Base-by-base conservation (phyloP, 2,888 invertebrate genomes). In the Caradrina clavipalpis region DNA sequence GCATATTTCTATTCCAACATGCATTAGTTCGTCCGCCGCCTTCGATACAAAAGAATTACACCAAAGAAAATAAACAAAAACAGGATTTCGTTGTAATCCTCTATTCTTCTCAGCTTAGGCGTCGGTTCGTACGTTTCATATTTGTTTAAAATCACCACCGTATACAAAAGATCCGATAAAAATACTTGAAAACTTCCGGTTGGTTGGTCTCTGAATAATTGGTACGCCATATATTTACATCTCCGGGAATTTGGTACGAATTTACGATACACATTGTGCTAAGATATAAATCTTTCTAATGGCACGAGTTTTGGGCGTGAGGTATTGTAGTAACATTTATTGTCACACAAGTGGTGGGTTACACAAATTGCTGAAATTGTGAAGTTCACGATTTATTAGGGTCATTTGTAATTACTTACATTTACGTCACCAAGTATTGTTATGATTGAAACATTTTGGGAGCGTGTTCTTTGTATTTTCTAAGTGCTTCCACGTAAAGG, bases 61-160 rank as follows among this genome's bases (percentile, higher is more conserved):
- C 74, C 79, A 92, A 95, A 95, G 95, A 94, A 95, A 95, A 95
- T 93, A 96, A 95, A 95, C 95, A 96, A 95, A 94, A 95, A 95
- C 95, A 94, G 93, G 93, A 93, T 96, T 95, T 94, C 92, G 88
- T 76, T 90, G 93, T 95, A 95, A 95, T 95, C 94, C 92, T 88
- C 91, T 80, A 91, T 94, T 94, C 93, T 93, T 85, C 83, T 73
- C 90, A 87, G 93, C 94, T 95, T 93, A 95, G 86, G 88, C 81
- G 89, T 86, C 82, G 86, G 86, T 88, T 89, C 86, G 87, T 91
- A 89, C 88, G 89, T 91, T 92, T 87, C 90, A 90, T 93, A 94
- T 94, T 94, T 95, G 94, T 94, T 93, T 93, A 93, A 94, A 94
- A 92, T 90, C 91, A 88, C 89, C 82, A 82, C 87, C 75, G 82